Base-by-base conservation (phyloP, 2,888 invertebrate species). In the Andrena trimmerana region DNA sequence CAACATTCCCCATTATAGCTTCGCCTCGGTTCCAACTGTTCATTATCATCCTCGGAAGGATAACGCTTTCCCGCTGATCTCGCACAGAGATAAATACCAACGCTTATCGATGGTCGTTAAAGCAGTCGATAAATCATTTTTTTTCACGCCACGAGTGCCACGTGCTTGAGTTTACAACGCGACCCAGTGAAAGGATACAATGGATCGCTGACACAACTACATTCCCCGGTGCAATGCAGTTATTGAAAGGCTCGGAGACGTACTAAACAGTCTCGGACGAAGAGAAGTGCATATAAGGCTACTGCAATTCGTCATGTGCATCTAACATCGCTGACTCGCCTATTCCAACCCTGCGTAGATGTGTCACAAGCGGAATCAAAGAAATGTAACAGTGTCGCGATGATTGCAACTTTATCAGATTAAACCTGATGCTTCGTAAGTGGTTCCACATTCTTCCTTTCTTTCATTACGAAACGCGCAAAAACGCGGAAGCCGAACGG, bases 251-350 rank as follows among this genome's bases (percentile, higher is more conserved):
- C 33, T 8, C 54, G 16, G 6, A 10, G 2, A 8, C 24, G 3
- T 59, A 79, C 68, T 84, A 50, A 79, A 60, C 42, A 33, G 5
- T 57, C 27, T 8, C 29, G 7, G 4, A 29, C 69, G 24, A 7
- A 16, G 2, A 16, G 16, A 67, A 72, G 24, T 69, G 27, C 42
- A 62, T 65, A 72, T 54, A 72, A 70, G 54, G 62, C 20, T 4
- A 7, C 27, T 13, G 24, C 8, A 33, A 80, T 83, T 84, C 80
- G 73, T 83, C 83, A 83, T 76, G 27, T 52, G 52, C 31, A 10
- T 3, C 1, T 1, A 54, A 33, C n/a, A 31, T 50, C 10, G 65
- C 84, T 83, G 54, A 69, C 68, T 76, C 54, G 57, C 31, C 8
- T 57, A 69, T 60, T 62, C n/a, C 20, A n/a, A 33, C 42, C 63